Evolutionary conservation across 1,140 invertebrate genomes (phyloP).

Genomic region (Sminthurinus signatus): DNA sequence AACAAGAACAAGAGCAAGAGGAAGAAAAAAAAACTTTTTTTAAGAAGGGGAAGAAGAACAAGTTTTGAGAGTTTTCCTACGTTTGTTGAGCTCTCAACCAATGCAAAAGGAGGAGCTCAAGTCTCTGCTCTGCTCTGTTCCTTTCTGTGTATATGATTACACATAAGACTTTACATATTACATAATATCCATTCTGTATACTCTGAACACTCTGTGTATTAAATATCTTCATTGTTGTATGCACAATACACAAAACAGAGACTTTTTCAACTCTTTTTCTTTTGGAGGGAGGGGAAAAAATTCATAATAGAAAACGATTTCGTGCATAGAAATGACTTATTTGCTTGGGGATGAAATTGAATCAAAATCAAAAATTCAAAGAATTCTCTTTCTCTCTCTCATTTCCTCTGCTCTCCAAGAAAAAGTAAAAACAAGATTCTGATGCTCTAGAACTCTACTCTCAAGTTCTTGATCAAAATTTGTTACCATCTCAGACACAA

Average conservation of each 20-base stretch:
- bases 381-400: conserved; percentile 38
- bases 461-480: conserved; percentile 29
- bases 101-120: conserved; percentile 10
- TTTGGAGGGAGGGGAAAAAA: conserved; percentile 5
- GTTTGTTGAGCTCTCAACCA: background rate
- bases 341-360: conserved; percentile 40
- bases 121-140: no score
- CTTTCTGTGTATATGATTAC: no score
- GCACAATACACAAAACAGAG: no score
- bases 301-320: conserved; percentile 38
- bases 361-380: conserved; percentile 41
- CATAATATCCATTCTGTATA: no score
- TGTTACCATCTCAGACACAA: conserved; percentile 30
- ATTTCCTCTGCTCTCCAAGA: conserved; percentile 36
- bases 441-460: conserved; percentile 33
- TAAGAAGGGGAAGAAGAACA: conserved; percentile 4
- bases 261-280: background rate
- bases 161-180: background rate
- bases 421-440: conserved; percentile 30
- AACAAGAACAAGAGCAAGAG: conserved; percentile 5
- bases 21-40: conserved; percentile 25
- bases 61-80: conserved; percentile 5
- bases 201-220: no score
- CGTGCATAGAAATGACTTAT: conserved; percentile 42
- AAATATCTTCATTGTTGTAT: no score